phyloP scores from a whole-genome alignment of 2,888 invertebrate species.

The Caenorhabditis japonica region DNA sequence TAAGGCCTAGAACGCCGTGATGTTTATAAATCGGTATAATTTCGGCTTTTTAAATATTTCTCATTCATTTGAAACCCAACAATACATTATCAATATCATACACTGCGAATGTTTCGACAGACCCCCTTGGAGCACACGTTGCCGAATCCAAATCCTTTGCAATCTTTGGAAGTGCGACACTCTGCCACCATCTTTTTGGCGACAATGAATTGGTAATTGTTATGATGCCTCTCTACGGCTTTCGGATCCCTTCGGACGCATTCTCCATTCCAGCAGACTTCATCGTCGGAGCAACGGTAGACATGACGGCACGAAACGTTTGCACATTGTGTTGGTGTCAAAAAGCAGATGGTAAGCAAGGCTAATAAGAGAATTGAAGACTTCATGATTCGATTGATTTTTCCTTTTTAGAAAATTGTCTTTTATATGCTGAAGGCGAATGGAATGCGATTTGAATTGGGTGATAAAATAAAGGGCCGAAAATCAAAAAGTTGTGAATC shows the following conservation, averaged over 20 bases:
- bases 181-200: background rate
- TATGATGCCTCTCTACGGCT: background rate
- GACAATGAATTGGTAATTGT: background rate
- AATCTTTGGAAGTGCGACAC: background rate
- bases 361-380: background rate
- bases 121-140: constrained; percentile 5
- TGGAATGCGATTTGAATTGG: no score
- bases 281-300: constrained; percentile 1
- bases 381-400: no score
- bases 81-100: background rate
- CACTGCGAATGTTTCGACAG: background rate
- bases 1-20: no score
- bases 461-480: no score
- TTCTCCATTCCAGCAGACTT: constrained; percentile 12
- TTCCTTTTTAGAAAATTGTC: no score
- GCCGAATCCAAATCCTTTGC: background rate
- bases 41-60: background rate
- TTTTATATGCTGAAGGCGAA: no score
- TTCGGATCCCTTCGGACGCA: constrained; percentile 1
- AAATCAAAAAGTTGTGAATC: no score
- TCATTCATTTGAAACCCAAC: background rate
- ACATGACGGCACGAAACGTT: background rate
- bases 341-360: background rate
- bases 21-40: no score
- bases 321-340: background rate